Evolutionary conservation across 2,888 invertebrate genomes (phyloP), one percentile per base, ranked within the genome.

Genomic region (Operophtera brumata): DNA sequence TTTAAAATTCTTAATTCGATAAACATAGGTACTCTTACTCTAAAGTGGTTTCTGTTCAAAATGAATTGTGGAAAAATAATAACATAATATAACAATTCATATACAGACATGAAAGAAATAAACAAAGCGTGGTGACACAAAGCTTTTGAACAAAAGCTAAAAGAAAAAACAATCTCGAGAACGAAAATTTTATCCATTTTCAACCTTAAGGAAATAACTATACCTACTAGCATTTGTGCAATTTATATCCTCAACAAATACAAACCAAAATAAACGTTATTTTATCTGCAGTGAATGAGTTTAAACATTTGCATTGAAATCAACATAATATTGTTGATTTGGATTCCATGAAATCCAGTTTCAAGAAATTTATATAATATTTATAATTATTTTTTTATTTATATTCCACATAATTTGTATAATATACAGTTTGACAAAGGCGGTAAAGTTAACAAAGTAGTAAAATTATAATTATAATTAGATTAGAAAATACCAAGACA

Each of bases 71-170:
- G 9, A 59, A 65, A 66, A 63, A 60, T 56, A 68, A 67, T 69
- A 71, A 75, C 67, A 63, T 61, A 65, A 68, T 59, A 57, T 57
- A 60, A 67, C 64, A 68, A 73, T 71, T 71, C 67, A 64, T 69
- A 66, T 64, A 67, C 62, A 62, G 66, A 70, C 69, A 70, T 69
- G 64, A 77, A 77, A 75, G 70, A 70, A 74, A 59, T 54, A 69
- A 69, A 78, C 77, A 81, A 80, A 73, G 72, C 68, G 42, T 48
- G 45, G 47, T 61, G 57, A 61, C 64, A 77, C 73, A 77, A 78
- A 75, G 69, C 67, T 63, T 66, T 65, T 63, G 68, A 77, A 78
- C 75, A 78, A 78, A 72, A 64, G 71, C 69, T 20, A 20, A 63
- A 51, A 60, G 69, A 73, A 70, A 75, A 75, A 71, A 65, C 69